A percentile compares a stretch with the other conserved stretches of the same genome.
phyloP scores from a whole-genome alignment of 2,888 invertebrate genomes.

The Drosophila hamatofila region DNA sequence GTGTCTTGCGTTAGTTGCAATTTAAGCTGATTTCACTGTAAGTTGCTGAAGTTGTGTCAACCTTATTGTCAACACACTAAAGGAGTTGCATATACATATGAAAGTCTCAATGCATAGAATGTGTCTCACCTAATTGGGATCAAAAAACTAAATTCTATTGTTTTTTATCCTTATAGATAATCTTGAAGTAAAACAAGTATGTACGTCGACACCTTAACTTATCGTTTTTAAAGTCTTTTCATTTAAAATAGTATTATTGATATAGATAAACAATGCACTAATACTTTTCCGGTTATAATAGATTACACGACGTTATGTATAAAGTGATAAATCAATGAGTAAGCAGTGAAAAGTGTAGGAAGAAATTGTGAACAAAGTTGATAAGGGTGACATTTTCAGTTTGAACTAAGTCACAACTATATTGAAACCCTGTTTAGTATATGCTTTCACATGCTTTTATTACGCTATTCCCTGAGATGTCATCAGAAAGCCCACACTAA shows the following conservation, averaged over 20 bases:
- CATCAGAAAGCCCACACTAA: constrained; percentile 20
- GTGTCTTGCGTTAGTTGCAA: constrained; percentile 46
- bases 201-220: no score
- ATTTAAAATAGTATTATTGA: no score
- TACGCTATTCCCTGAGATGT: neutral
- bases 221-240: no score
- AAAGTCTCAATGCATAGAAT: neutral
- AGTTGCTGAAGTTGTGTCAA: constrained; percentile 47
- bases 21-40: constrained; percentile 60
- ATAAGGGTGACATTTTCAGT: neutral
- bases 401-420: neutral
- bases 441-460: neutral
- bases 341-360: no score
- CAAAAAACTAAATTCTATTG: neutral
- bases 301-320: no score
- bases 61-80: constrained; percentile 9
- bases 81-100: neutral
- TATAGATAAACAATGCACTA: no score
- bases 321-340: no score
- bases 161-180: neutral
- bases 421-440: neutral
- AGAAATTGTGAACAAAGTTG: neutral
- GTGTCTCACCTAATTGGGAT: neutral
- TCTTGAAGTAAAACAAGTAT: no score
- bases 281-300: no score